Base-by-base conservation (phyloP, 2,797 vertebrate species). In the Chromis chromis region DNA sequence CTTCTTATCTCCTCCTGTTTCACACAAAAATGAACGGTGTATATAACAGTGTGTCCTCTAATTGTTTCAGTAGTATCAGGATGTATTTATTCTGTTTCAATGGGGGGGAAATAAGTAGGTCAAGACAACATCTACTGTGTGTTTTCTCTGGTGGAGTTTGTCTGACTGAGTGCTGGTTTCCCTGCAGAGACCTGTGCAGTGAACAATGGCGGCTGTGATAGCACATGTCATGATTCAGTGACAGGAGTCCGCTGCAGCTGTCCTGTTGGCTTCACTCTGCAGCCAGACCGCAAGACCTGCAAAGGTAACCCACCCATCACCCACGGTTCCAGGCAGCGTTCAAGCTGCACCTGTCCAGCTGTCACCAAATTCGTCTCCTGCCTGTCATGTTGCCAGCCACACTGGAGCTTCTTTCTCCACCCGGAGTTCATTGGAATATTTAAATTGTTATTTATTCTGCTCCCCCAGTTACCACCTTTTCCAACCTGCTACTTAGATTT, bases 181-280 rank as follows among this genome's bases (percentile, higher is more conserved):
- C 79, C 84, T 58, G 78, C 96, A 99, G 98, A 99, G 94, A 99
- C 97, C 2, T 99, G 97, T 40, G 97, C 98, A 0, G 96, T 99
- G 86, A 99, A 99, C 94, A 99, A 99, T 0, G 98, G 98, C 5
- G 98, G 98, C 87, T 99, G 98, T 0, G 98, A 99, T 89, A 99
- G 97, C 93, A 99, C 97, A 33, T 99, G 98, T 90, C 97, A 99
- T 1, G 98, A 99, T 0, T 97, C 97, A 0, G 95, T 96, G 53
- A 96, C 97, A 0, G 98, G 98, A 0, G 97, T 98, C 55, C 97
- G 98, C 89, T 99, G 98, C 93, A 99, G 97, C 94, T 99, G 98
- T 85, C 98, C 98, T 0, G 97, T 98, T 81, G 98, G 98, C 81
- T 99, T 99, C 94, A 97, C 97, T 88, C 94, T 98, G 70, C 98